Evolutionary conservation across 2,113 vertebrate genomes (phyloP).

Genomic region (Ifrita kowaldi): DNA sequence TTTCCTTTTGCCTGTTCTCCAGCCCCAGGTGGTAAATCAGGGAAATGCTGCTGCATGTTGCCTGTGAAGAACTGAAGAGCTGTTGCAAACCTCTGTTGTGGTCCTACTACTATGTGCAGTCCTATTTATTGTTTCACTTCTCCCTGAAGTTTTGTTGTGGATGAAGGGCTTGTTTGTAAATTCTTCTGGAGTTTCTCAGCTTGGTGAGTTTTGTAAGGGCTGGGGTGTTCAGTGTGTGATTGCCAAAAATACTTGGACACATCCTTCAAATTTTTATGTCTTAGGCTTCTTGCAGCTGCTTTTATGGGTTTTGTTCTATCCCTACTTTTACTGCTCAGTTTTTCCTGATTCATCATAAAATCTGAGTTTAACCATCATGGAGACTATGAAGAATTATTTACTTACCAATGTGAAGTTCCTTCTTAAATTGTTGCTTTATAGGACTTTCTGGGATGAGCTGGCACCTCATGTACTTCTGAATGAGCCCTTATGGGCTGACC

Average conservation of each 20-base stretch:
- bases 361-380: neutral
- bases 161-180: neutral
- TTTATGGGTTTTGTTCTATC: neutral
- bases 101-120: neutral
- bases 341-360: neutral
- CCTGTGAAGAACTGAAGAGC: neutral
- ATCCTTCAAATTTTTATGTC: neutral
- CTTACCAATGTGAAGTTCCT: neutral
- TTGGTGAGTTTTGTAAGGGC: neutral
- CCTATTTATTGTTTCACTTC: neutral
- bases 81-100: neutral
- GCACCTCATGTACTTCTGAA: neutral
- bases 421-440: neutral
- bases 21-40: neutral
- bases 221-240: neutral
- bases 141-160: neutral
- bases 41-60: neutral
- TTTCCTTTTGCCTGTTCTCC: neutral
- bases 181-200: neutral
- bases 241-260: neutral
- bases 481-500: neutral
- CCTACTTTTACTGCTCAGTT: neutral
- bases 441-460: neutral
- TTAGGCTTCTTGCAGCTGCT: neutral
- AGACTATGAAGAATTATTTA: neutral